Evolutionary conservation across 1,140 invertebrate species (phyloP).

Genomic region (Lasioglossum baleicum): DNA sequence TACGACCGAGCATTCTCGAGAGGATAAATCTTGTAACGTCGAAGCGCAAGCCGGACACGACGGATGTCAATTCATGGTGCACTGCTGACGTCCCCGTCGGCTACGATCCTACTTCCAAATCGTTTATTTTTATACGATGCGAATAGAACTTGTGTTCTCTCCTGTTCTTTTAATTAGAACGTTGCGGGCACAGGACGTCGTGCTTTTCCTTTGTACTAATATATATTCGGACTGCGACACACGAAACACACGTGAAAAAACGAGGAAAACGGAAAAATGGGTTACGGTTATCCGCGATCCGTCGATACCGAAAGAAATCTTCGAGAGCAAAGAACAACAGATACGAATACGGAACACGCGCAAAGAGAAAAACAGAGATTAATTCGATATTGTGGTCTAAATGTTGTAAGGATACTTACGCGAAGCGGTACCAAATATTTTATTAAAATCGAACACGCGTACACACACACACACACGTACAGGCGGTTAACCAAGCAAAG

Average conservation of each 20-base stretch:
- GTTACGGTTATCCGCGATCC: conserved; percentile 24
- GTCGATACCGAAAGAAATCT: conserved; percentile 20
- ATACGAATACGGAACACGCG: neutral
- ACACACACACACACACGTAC: neutral
- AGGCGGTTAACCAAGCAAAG: conserved; percentile 36
- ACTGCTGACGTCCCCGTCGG: conserved; percentile 40
- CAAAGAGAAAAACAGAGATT: conserved; percentile 22
- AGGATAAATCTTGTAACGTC: conserved; percentile 42
- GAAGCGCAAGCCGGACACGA: conserved; percentile 23
- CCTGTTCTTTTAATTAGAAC: conserved; percentile 65
- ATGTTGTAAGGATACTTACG: conserved; percentile 55
- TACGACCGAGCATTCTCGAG: conserved; percentile 25
- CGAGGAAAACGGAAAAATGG: neutral
- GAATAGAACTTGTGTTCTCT: conserved; percentile 47
- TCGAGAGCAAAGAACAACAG: conserved; percentile 10
- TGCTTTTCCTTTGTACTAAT: conserved; percentile 60
- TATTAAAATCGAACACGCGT: conserved; percentile 55
- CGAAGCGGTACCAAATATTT: conserved; percentile 75
- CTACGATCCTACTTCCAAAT: conserved; percentile 71
- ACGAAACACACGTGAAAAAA: neutral
- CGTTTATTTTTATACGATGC: conserved; percentile 76
- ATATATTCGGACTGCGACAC: conserved; percentile 50
- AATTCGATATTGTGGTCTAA: conserved; percentile 38
- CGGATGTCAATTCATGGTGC: conserved; percentile 39
- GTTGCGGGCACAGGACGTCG: conserved; percentile 39